phyloP scores from a whole-genome alignment of 1,140 invertebrate genomes.

The Heliothis subflexa region DNA sequence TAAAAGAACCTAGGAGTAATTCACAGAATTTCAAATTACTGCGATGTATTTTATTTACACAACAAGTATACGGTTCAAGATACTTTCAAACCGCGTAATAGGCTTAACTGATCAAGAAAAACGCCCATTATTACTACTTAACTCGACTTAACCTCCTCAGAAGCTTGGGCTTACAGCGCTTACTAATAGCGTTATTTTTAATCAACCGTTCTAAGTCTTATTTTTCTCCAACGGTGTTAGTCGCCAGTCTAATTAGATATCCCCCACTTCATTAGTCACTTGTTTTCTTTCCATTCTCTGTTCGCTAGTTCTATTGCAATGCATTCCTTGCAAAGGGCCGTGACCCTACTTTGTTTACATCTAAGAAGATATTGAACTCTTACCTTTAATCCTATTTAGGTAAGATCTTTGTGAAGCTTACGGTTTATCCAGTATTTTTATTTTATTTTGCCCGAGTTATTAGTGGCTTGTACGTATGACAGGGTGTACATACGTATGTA shows the following conservation, averaged over 20 bases:
- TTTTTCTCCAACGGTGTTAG: slow-evolving; percentile 40
- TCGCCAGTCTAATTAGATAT: slow-evolving; percentile 51
- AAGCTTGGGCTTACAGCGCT: slow-evolving; percentile 25
- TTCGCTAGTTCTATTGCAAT: slow-evolving; percentile 5
- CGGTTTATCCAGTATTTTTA: neutral
- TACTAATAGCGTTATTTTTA: slow-evolving; percentile 54
- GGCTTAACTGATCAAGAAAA: slow-evolving; percentile 34
- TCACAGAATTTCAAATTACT: neutral
- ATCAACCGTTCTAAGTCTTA: slow-evolving; percentile 49
- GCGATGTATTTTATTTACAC: neutral
- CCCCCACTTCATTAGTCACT: slow-evolving; percentile 49
- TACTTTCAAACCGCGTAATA: slow-evolving; percentile 25
- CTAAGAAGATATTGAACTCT: slow-evolving; percentile 10
- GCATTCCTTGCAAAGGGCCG: neutral
- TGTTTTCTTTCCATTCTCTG: slow-evolving; percentile 25
- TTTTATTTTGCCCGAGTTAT: slow-evolving; percentile 4
- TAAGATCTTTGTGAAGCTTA: slow-evolving; percentile 11
- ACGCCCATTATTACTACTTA: slow-evolving; percentile 22
- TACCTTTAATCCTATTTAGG: neutral
- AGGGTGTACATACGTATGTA: neutral
- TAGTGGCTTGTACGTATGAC: neutral
- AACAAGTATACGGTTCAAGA: neutral
- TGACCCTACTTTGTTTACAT: slow-evolving; percentile 4
- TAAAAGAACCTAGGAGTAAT: slow-evolving; percentile 24
- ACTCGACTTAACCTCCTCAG: slow-evolving; percentile 33